These are phyloP conservation scores for Cremastobaeus sp. DNA, from an alignment of 2,888 invertebrate species.

Conservation along the genomic window DNA sequence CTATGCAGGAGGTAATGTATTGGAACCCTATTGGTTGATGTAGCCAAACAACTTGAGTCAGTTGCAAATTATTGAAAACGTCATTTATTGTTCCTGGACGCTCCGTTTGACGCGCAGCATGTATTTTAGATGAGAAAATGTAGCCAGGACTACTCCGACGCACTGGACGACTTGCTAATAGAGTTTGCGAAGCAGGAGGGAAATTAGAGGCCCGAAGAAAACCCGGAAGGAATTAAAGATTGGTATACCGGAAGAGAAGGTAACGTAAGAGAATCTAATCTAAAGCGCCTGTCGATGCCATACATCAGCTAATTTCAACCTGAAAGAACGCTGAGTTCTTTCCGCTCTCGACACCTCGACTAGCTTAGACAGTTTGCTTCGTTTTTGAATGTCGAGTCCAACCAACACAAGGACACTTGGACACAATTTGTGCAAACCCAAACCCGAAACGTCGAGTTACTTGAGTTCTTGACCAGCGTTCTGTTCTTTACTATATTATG, in stretches of 20 bases:
- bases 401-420: slow-evolving; percentile 13
- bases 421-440: slow-evolving; percentile 9
- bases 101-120: too few species aligned
- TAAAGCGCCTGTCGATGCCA: slow-evolving; percentile 51
- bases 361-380: slow-evolving; percentile 21
- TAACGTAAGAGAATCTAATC: slow-evolving; percentile 46
- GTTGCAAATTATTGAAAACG: too few species aligned
- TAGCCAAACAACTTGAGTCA: too few species aligned
- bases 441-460: too few species aligned
- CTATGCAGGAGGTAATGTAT: too few species aligned
- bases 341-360: slow-evolving; percentile 16
- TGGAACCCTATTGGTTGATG: too few species aligned
- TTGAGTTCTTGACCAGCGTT: too few species aligned
- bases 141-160: too few species aligned
- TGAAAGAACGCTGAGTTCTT: not conserved
- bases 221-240: slow-evolving; percentile 70
- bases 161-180: too few species aligned
- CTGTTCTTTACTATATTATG: too few species aligned
- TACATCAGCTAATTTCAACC: slow-evolving; percentile 41
- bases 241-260: slow-evolving; percentile 76
- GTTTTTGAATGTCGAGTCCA: slow-evolving; percentile 16
- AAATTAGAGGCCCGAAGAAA: slow-evolving; percentile 65
- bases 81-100: too few species aligned
- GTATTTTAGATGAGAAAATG: too few species aligned
- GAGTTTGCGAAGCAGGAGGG: slow-evolving; percentile 81